phyloP scores from a whole-genome alignment of 2,888 invertebrate species.

The Parapristionchus giblindavisi region DNA sequence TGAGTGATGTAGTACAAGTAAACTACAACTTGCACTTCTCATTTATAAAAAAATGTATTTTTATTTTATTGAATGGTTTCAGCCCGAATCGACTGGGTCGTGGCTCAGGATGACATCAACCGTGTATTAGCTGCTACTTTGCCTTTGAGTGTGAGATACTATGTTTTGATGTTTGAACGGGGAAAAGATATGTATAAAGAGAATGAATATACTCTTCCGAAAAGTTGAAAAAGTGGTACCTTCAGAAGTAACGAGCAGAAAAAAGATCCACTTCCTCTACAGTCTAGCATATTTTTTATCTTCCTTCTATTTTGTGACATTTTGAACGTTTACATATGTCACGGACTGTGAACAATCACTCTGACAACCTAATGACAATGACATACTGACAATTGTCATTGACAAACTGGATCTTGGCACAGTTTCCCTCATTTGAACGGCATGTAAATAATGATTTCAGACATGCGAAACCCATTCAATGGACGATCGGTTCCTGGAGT shows the following conservation, averaged over 20 bases:
- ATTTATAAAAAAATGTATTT: not conserved
- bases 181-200: not conserved
- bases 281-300: not conserved
- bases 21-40: too few relatives aligned
- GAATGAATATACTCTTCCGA: not conserved
- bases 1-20: too few relatives aligned
- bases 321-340: too few relatives aligned
- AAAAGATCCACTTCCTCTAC: not conserved
- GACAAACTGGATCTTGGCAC: too few relatives aligned
- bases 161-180: not conserved
- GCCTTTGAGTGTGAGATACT: constrained; percentile 42
- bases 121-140: constrained; percentile 49
- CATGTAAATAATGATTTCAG: constrained; percentile 41
- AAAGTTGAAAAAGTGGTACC: not conserved
- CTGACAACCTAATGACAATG: constrained; percentile 2
- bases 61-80: constrained; percentile 37
- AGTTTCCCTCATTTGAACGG: too few relatives aligned
- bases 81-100: constrained; percentile 50
- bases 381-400: constrained; percentile 39
- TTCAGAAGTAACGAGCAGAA: not conserved
- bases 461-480: constrained; percentile 55
- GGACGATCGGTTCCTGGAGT: constrained; percentile 66
- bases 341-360: too few relatives aligned
- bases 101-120: constrained; percentile 48
- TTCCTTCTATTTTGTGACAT: too few relatives aligned